Evolutionary conservation across 2,797 vertebrate genomes (phyloP).

Genomic region (Eremophila alpestris): DNA sequence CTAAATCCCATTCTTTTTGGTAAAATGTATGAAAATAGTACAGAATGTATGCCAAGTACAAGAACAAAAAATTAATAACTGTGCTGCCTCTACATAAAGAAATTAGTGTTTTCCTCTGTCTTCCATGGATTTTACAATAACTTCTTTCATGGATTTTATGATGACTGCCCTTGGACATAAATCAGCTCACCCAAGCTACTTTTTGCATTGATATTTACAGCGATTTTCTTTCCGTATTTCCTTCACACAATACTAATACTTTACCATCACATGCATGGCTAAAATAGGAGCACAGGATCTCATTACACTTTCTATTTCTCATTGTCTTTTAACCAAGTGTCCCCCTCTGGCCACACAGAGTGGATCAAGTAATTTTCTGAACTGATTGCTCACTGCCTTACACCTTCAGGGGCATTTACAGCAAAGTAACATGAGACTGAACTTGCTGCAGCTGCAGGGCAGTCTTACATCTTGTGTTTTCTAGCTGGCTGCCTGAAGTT

Average conservation of each 20-base stretch:
- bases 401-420: neutral
- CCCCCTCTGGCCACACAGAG: neutral
- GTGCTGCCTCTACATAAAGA: neutral
- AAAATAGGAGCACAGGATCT: neutral
- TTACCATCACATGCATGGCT: neutral
- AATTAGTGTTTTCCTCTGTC: neutral
- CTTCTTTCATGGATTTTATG: neutral
- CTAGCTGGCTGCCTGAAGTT: neutral
- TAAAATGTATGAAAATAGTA: neutral
- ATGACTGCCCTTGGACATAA: neutral
- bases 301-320: neutral
- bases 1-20: neutral
- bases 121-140: neutral
- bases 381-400: neutral
- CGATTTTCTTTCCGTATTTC: neutral
- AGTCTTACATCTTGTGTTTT: neutral
- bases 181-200: neutral
- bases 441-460: neutral
- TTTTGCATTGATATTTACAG: neutral
- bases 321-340: neutral
- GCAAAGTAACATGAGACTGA: neutral
- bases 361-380: neutral
- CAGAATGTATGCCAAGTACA: neutral
- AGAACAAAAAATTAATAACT: neutral
- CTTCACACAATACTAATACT: neutral